Percentiles rank a stretch among this genome's conserved stretches.
Conservation (phyloP, 2,113 vertebrate genomes). For the Sinocyclocheilus grahami region DNA sequence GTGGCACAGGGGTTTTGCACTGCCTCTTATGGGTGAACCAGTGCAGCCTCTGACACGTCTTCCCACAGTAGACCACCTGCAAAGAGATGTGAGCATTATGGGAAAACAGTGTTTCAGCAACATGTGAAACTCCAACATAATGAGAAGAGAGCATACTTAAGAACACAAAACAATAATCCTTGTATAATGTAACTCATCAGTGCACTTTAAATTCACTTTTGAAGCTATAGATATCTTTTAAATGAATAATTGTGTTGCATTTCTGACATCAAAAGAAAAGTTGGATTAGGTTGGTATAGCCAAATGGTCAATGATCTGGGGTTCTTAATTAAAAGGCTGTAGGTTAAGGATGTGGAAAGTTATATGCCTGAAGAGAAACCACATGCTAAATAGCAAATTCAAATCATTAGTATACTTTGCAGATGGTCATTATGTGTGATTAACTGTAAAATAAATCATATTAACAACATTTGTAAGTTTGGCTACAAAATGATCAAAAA, state of each 20-base stretch:
- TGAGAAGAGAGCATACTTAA: background rate
- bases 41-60: conserved; percentile 85
- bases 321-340: background rate
- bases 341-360: background rate
- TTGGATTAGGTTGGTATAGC: no score
- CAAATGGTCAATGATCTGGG: no score
- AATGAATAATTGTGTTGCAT: no score
- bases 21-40: conserved; percentile 91
- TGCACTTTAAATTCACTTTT: no score
- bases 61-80: conserved; percentile 85
- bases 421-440: background rate
- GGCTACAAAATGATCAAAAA: background rate
- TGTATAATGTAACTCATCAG: background rate
- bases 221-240: no score
- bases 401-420: background rate
- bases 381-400: background rate
- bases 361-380: background rate
- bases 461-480: background rate
- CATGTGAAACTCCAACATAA: background rate
- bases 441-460: background rate
- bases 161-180: background rate
- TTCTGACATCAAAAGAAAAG: no score
- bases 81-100: conserved; percentile 43
- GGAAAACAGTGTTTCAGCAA: background rate
- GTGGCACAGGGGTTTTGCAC: conserved; percentile 79